These are phyloP conservation scores for Columba guinea DNA, from an alignment of 2,797 vertebrate genomes.

Conservation along the genomic window DNA sequence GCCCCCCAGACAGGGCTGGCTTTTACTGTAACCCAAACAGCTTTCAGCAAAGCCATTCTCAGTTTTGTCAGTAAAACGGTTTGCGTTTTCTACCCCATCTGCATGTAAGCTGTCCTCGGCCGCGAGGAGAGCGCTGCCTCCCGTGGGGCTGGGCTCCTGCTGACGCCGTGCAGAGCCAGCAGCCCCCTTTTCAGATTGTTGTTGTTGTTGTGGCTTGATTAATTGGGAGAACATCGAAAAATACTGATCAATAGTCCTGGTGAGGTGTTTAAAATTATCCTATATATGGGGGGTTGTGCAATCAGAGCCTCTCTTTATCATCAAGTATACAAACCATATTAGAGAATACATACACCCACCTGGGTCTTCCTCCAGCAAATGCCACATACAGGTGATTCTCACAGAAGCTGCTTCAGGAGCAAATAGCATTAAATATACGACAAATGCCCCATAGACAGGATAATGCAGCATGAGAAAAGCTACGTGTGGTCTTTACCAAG, in stretches of 20 bases:
- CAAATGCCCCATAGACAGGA: fast-evolving
- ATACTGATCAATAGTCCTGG: fast-evolving
- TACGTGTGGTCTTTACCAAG: neutral
- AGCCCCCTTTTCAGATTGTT: neutral
- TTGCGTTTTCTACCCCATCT: neutral
- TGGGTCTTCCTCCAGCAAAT: neutral
- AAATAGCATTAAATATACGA: neutral
- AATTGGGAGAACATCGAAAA: neutral
- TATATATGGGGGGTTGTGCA: neutral
- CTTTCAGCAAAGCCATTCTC: slow-evolving; percentile 10
- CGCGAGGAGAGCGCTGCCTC: neutral
- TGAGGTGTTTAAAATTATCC: neutral
- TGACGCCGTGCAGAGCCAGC: fast-evolving
- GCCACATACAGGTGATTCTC: neutral
- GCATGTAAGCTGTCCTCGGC: fast-evolving
- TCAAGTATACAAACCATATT: fast-evolving
- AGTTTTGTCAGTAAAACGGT: neutral
- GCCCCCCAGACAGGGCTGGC: neutral
- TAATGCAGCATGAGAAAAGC: neutral
- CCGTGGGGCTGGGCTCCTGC: fast-evolving
- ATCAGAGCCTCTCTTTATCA: neutral
- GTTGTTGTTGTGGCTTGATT: neutral
- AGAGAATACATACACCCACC: fast-evolving
- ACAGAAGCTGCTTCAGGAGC: neutral
- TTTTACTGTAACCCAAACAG: slow-evolving; percentile 23